Evolutionary conservation across 2,888 invertebrate genomes (phyloP).

Genomic region (Drosophila algonquin): DNA sequence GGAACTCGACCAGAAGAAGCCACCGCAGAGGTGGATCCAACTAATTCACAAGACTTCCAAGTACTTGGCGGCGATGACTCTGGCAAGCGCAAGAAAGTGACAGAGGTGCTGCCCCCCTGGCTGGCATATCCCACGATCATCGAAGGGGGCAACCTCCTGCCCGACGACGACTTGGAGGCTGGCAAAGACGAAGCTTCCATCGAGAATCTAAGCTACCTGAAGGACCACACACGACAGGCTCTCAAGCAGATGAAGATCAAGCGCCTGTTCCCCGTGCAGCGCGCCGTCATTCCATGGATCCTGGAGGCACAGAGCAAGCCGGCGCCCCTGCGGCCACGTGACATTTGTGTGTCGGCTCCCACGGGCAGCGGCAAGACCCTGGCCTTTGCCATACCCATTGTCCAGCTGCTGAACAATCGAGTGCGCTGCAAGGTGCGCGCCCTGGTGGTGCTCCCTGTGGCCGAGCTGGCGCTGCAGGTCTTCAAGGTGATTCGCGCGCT

Average conservation of each 20-base stretch:
- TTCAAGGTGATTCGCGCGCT: slow-evolving; percentile 91
- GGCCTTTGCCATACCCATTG: slow-evolving; percentile 95
- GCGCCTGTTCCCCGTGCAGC: slow-evolving; percentile 94
- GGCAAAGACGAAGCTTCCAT: slow-evolving; percentile 27
- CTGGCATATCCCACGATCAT: slow-evolving; percentile 91
- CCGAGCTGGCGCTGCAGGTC: slow-evolving; percentile 95
- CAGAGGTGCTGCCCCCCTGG: slow-evolving; percentile 93
- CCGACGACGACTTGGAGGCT: slow-evolving; percentile 85
- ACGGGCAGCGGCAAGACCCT: slow-evolving; percentile 99
- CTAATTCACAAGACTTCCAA: slow-evolving; percentile 64
- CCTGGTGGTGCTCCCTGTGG: slow-evolving; percentile 95
- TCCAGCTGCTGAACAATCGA: slow-evolving; percentile 88
- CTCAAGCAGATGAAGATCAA: slow-evolving; percentile 89
- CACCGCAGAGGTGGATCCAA: not conserved
- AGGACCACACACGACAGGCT: slow-evolving; percentile 86
- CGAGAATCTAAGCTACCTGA: slow-evolving; percentile 85
- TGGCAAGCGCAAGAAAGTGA: slow-evolving; percentile 86
- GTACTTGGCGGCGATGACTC: slow-evolving; percentile 87
- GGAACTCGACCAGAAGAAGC: slow-evolving; percentile 26
- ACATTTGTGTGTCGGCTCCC: slow-evolving; percentile 98
- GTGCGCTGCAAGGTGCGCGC: slow-evolving; percentile 90
- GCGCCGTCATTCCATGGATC: slow-evolving; percentile 90
- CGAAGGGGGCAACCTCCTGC: slow-evolving; percentile 85
- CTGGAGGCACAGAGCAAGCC: slow-evolving; percentile 87
- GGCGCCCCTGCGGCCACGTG: slow-evolving; percentile 89